Evolutionary conservation across 2,113 vertebrate species (phyloP), one percentile per base, ranked within the genome.

Genomic region (Oxyruncus cristatus): DNA sequence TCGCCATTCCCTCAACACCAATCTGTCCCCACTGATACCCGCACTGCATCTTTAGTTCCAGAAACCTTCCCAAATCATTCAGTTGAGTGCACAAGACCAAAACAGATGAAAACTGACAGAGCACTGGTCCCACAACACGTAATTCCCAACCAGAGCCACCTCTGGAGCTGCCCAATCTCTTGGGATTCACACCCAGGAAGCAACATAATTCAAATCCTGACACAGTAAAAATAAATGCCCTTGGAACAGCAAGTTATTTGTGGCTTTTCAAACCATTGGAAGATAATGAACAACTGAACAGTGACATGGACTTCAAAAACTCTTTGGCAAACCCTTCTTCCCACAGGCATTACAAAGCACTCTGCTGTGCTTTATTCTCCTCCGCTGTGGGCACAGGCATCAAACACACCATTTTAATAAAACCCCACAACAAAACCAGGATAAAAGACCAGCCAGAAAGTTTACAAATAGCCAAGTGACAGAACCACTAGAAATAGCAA

Each of bases 281-380:
- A 81, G 50, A 77, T 77, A 94, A 68, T 35, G 71, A 95, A 91
- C 95, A 95, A 95, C 42, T 86, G 56, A 95, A 58, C 71, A 83
- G 76, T 81, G 62, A 79, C 49, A 85, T 24, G 58, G 52, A 66
- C 53, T 96, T 78, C 77, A 73, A 72, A 39, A 92, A 13, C 58
- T 39, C 30, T 44, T 62, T 41, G 70, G 47, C 78, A 86, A 93
- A 90, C 41, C 68, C 58, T n/a, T 39, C 30, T 78, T 73, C 63
- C 85, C 86, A 74, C 3, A 37, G 62, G 71, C 77, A 92, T 83
- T 47, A 23, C 65, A 88, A 83, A 88, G 55, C 33, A 81, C 89
- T 75, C 47, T 46, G 70, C 59, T 71, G 9, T 19, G 33, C 47
- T 44, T 92, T 70, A 10, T 68, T 55, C 70, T 74, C 71, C 71